Base-by-base conservation (phyloP, 2,797 vertebrate species). In the Pantherophis alleghaniensis region DNA sequence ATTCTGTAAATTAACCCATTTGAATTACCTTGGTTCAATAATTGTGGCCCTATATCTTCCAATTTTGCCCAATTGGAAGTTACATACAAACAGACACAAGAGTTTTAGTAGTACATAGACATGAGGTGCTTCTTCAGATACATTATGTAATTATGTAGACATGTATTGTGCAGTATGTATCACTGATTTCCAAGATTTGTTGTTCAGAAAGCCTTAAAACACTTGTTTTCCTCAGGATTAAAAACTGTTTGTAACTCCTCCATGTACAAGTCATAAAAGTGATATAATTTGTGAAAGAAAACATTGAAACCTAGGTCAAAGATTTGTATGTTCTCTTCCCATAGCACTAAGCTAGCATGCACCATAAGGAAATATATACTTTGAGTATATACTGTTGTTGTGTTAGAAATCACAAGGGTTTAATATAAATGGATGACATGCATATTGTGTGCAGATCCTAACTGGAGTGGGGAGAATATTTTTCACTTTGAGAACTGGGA, bases 141-240 rank as follows among this genome's bases (percentile, higher is more conserved):
- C 22, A 61, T 42, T 53, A 61, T 88, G 74, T 57, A 26, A 51
- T 88, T 87, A 88, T 88, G 37, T 22, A 74, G 32, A 88, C n/a
- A 66, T 53, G 22, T 18, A 37, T 92, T 91, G 56, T 56, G 53
- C 51, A 26, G 91, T 66, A 28, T 89, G 92, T 69, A 55, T 91
- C 57, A 83, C 7, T 86, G 51, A 66, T 91, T 92, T 57, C 18
- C 26, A 86, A 92, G 59, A 42, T 56, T 57, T 1, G 56, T 88
- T 79, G 37, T 37, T 16, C 26, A 63, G 24, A 55, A 69, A 51
- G 37, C 60, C 91, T 90, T 61, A 28, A 14, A 37, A 22, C 61
- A 60, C 88, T 47, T 92, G 32, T 37, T 93, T 13, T 90, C 88
- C 89, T 92, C 90, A 86, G 60, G 90, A 66, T 89, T 91, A 89